Percentiles rank a stretch among this genome's conserved stretches.
Evolutionary conservation across 2,888 invertebrate species (phyloP).

Genomic region (Dendrolimus pini): DNA sequence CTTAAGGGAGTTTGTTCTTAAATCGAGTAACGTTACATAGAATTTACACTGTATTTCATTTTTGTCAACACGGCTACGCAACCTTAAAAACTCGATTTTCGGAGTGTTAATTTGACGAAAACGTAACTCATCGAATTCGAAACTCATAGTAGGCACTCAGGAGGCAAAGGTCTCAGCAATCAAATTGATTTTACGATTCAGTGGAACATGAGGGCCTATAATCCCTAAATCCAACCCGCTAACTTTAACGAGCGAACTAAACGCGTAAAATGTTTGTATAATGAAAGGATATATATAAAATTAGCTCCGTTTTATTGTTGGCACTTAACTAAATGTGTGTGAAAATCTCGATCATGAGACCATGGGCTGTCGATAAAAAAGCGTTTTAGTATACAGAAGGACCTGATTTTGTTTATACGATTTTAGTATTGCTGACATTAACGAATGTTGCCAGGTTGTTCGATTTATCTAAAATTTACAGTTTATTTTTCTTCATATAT

Average conservation of each 20-base stretch:
- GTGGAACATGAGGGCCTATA: not conserved
- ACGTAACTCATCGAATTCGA: no score
- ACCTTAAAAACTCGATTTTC: no score
- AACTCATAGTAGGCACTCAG: not conserved
- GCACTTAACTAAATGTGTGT: not conserved
- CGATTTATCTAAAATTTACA: no score
- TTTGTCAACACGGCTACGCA: no score
- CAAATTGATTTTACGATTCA: not conserved
- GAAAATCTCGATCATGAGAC: not conserved
- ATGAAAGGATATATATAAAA: not conserved
- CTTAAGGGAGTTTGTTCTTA: no score
- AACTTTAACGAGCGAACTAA: no score
- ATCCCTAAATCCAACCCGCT: not conserved
- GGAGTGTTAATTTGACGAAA: no score
- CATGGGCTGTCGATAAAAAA: not conserved
- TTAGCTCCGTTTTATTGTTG: not conserved
- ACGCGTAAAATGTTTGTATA: no score
- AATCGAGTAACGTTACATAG: no score
- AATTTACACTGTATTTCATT: no score
- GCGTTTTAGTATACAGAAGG: not conserved
- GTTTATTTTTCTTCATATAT: not conserved
- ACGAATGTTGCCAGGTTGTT: not conserved
- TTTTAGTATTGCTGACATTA: not conserved
- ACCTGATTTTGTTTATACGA: not conserved
- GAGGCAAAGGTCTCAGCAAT: not conserved